Base-by-base conservation (phyloP, 2,888 invertebrate genomes). In the Ernsta delagoae region DNA sequence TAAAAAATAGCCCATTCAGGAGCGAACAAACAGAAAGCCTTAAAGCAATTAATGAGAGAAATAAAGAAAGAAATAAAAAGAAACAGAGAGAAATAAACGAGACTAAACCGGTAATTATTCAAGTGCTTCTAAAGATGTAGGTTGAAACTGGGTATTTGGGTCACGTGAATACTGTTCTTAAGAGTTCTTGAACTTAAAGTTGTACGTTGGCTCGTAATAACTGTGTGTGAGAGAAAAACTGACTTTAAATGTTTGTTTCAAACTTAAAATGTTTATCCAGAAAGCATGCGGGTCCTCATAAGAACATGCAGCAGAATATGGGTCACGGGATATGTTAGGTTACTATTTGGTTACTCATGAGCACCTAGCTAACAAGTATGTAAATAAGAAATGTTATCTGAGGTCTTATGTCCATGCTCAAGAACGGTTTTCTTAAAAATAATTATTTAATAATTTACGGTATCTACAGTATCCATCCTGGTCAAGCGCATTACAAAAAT, bases 51-150 rank as follows among this genome's bases (percentile, higher is more conserved):
- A 67, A 61, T 48, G 43, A 45, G 60, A 61, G 61, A 61, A 67
- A 67, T 61, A 61, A 67, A 68, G 8, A 41, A 67, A 43, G 43
- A 67, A 67, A 56, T 54, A 68, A 56, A 62, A 61, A 41, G 54
- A 68, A 62, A 62, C 61, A 62, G 56, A 48, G 65, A 59, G 62
- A 68, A 68, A 50, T 68, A 68, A 62, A 31, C 68, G 56, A 54
- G 67, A 24, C 45, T 68, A 62, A 68, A 24, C 68, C 68, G 68
- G 61, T 68, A 68, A 68, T 68, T 68, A 68, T 57, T 68, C 48
- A 56, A 68, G 68, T 62, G 68, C 39, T 48, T 54, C 60, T 68
- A 62, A 68, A 68, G 68, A 68, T 56, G 61, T 61, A 68, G 62
- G 62, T 62, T 41, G 54, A 68, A 68, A 39, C 67, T 61, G 54